phyloP scores from a whole-genome alignment of 2,113 vertebrate genomes.

The Myiagra hebetior region DNA sequence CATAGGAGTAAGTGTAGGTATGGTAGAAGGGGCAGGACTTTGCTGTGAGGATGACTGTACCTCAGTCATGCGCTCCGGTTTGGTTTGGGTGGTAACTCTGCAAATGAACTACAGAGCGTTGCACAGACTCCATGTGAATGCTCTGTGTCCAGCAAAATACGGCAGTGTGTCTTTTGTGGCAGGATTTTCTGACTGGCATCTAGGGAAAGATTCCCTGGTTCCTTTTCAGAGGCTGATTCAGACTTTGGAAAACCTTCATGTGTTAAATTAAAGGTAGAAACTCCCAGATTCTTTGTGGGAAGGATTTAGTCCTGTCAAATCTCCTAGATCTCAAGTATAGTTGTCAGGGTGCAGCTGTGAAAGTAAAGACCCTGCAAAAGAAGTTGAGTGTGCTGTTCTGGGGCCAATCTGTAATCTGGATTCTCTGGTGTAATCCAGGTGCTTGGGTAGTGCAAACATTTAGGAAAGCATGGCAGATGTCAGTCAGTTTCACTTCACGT shows the following conservation, averaged over 20 bases:
- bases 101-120: not conserved
- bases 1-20: not conserved
- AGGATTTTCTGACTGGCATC: not conserved
- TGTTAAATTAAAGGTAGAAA: not conserved
- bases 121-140: not conserved
- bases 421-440: not conserved
- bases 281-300: not conserved
- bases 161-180: rapidly evolving
- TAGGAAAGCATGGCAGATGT: not conserved
- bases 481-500: not conserved
- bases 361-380: not conserved
- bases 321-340: not conserved
- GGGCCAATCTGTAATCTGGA: not conserved
- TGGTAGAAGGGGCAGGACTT: not conserved
- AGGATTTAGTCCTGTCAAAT: not conserved
- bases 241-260: not conserved
- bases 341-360: not conserved
- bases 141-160: not conserved
- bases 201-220: not conserved
- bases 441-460: not conserved
- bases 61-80: not conserved
- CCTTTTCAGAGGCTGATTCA: not conserved
- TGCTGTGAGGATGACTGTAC: not conserved
- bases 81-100: not conserved
- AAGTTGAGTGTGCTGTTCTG: not conserved